phyloP scores from a whole-genome alignment of 2,888 invertebrate genomes.

The Zhuqinia jingwanae region DNA sequence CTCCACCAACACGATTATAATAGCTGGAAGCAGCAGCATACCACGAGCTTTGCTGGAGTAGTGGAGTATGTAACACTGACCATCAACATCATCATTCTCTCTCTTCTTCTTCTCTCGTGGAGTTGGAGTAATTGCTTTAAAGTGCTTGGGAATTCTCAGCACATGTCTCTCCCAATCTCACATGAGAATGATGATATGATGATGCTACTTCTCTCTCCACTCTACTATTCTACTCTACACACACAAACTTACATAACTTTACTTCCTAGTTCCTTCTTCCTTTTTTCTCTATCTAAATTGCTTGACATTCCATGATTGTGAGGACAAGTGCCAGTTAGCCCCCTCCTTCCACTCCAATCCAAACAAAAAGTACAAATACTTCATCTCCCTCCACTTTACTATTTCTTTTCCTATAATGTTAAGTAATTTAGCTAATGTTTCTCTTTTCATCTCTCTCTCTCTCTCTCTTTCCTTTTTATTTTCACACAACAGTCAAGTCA shows the following conservation, averaged over 20 bases:
- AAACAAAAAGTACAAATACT: constrained; percentile 9
- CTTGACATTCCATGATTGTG: not conserved
- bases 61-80: not conserved
- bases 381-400: not conserved
- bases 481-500: not conserved
- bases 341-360: not conserved
- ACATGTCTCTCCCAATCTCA: constrained; percentile 55
- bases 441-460: constrained; percentile 51
- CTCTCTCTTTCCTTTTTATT: constrained; percentile 32
- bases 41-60: not conserved
- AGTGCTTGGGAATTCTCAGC: constrained; percentile 57
- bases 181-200: constrained; percentile 11
- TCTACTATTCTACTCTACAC: not conserved
- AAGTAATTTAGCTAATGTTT: constrained; percentile 55
- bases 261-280: constrained; percentile 5
- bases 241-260: too few species aligned
- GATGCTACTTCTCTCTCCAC: not conserved
- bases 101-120: not conserved
- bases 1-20: not conserved
- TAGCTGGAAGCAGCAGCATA: not conserved
- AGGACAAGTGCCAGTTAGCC: constrained; percentile 1
- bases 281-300: constrained; percentile 24
- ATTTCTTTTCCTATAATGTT: constrained; percentile 22
- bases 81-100: not conserved
- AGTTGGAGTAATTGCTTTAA: constrained; percentile 41